phyloP scores from a whole-genome alignment of 2,797 vertebrate genomes.

The Atherinosoma microstoma region DNA sequence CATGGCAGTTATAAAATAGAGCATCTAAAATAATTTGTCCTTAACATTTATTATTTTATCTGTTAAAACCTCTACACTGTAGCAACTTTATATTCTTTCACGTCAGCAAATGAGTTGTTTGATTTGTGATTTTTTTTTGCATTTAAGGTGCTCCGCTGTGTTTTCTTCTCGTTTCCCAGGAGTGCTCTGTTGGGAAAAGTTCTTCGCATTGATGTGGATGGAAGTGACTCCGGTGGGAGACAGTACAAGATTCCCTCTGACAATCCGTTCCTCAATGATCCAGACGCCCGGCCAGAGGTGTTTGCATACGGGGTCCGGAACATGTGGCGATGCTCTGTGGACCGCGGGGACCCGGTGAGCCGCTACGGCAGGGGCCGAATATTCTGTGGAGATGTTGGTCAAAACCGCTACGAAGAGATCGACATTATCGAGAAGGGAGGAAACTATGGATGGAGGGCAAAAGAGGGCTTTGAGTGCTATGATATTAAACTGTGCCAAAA shows the following conservation, averaged over 20 bases:
- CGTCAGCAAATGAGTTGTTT: no score
- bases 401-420: constrained; percentile 90
- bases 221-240: constrained; percentile 57
- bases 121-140: no score
- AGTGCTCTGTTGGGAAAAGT: constrained; percentile 88
- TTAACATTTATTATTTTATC: no score
- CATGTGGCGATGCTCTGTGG: constrained; percentile 89
- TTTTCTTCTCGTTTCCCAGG: constrained; percentile 63
- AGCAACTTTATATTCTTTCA: no score
- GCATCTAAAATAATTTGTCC: not conserved
- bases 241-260: constrained; percentile 84
- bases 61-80: no score
- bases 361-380: constrained; percentile 84
- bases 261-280: constrained; percentile 85
- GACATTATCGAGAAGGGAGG: constrained; percentile 88
- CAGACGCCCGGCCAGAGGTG: constrained; percentile 79
- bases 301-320: constrained; percentile 89
- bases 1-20: no score
- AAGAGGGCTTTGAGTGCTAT: constrained; percentile 89
- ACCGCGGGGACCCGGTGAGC: constrained; percentile 83
- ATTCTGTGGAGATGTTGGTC: constrained; percentile 90
- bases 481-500: constrained; percentile 87
- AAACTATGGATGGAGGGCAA: constrained; percentile 91
- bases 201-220: constrained; percentile 86
- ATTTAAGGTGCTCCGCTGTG: no score